Evolutionary conservation across 2,113 vertebrate genomes (phyloP).

Genomic region (Sciurus niger): DNA sequence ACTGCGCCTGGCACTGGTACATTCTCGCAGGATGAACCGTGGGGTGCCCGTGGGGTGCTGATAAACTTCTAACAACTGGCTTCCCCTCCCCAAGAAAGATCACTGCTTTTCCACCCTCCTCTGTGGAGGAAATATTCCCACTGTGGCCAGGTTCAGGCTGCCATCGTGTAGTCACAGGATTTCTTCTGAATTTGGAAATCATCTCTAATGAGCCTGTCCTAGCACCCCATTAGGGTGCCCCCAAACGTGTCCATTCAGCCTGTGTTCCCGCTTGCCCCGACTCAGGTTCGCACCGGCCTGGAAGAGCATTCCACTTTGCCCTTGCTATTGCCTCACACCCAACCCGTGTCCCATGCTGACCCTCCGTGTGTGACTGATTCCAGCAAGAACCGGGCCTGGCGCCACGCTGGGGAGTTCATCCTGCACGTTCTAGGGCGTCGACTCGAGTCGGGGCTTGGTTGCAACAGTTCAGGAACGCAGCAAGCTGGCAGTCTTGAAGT

Average conservation of each 20-base stretch:
- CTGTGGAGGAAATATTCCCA: not conserved
- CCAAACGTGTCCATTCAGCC: not conserved
- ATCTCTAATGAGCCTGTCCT: not conserved
- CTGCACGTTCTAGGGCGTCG: accelerated
- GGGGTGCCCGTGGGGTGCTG: not conserved
- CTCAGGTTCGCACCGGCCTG: not conserved
- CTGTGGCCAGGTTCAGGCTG: not conserved
- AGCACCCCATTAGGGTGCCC: not conserved
- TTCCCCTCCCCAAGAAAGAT: not conserved
- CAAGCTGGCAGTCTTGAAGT: not conserved
- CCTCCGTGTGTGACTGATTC: too few relatives aligned
- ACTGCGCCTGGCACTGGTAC: too few relatives aligned
- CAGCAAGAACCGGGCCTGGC: not conserved
- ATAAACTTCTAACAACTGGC: not conserved
- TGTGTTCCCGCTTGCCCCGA: not conserved
- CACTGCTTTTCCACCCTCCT: not conserved
- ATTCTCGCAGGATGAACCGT: too few relatives aligned
- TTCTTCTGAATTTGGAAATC: not conserved
- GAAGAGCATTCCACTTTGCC: not conserved
- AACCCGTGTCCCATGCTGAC: not conserved
- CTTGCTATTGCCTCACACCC: not conserved
- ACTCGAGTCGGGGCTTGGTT: not conserved
- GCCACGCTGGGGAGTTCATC: not conserved
- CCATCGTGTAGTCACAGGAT: not conserved
- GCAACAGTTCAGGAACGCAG: not conserved